phyloP scores from a whole-genome alignment of 2,888 invertebrate species.

The Tridacna gigas region DNA sequence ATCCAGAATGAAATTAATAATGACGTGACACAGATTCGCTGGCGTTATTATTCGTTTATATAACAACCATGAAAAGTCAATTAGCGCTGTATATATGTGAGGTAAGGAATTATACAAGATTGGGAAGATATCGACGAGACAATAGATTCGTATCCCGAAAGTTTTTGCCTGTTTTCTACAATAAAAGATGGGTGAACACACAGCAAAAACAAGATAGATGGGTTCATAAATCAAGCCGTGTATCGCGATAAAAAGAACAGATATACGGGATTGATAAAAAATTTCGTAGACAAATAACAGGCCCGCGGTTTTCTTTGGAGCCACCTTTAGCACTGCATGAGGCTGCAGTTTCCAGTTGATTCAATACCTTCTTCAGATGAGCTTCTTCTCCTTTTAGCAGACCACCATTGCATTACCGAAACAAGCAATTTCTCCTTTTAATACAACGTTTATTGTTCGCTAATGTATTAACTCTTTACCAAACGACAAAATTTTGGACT shows the following conservation, averaged over 20 bases:
- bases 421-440: too few species aligned
- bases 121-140: constrained; percentile 13
- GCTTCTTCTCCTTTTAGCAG: too few species aligned
- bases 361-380: too few species aligned
- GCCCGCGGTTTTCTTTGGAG: constrained; percentile 1
- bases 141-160: constrained; percentile 14
- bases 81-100: not conserved
- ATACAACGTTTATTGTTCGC: too few species aligned
- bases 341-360: not conserved
- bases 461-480: too few species aligned
- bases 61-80: not conserved
- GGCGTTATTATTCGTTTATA: too few species aligned
- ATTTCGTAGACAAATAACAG: constrained; percentile 19
- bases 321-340: not conserved
- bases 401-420: too few species aligned
- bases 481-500: too few species aligned
- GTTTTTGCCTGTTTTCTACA: constrained; percentile 22
- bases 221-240: constrained; percentile 15
- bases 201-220: constrained; percentile 24
- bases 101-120: constrained; percentile 20
- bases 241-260: constrained; percentile 22
- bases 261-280: constrained; percentile 18
- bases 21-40: too few species aligned
- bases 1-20: too few species aligned
- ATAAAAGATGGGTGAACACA: constrained; percentile 14